A percentile compares a stretch with the other conserved stretches of the same genome.
phyloP scores from a whole-genome alignment of 92 coral and sea anemone genomes.

The Desmophyllum pertusum region DNA sequence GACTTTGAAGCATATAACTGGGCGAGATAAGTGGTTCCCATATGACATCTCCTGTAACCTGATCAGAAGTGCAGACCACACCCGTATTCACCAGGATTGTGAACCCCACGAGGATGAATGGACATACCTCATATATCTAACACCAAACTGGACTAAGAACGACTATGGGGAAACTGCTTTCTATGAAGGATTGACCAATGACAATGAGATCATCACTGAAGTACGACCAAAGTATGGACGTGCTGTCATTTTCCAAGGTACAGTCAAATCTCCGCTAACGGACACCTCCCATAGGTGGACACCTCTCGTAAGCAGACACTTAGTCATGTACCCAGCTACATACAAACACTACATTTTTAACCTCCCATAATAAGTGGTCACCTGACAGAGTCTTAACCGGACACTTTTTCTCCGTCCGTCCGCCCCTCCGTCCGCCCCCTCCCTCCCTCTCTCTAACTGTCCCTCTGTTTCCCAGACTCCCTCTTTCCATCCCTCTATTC shows the following conservation, averaged over 20 bases:
- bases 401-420: no score
- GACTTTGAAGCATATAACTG: conserved; percentile 57
- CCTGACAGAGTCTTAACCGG: no score
- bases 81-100: conserved; percentile 94
- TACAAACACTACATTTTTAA: no score
- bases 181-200: conserved; percentile 80
- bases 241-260: conserved; percentile 91
- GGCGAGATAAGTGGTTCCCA: conserved; percentile 81
- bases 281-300: no score
- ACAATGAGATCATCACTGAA: conserved; percentile 93
- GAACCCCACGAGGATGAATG: conserved; percentile 82
- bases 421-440: no score
- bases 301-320: no score
- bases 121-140: conserved; percentile 91
- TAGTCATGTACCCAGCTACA: no score
- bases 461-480: background rate
- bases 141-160: conserved; percentile 90
- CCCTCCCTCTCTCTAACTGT: background rate
- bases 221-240: conserved; percentile 97
- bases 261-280: no score
- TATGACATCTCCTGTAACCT: conserved; percentile 97
- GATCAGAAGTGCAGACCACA: conserved; percentile 92
- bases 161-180: conserved; percentile 99
- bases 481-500: background rate
- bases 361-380: no score